A percentile compares a stretch with the other conserved stretches of the same genome.
phyloP scores from a whole-genome alignment of 1,140 invertebrate genomes.

The Parapsyche elsis region DNA sequence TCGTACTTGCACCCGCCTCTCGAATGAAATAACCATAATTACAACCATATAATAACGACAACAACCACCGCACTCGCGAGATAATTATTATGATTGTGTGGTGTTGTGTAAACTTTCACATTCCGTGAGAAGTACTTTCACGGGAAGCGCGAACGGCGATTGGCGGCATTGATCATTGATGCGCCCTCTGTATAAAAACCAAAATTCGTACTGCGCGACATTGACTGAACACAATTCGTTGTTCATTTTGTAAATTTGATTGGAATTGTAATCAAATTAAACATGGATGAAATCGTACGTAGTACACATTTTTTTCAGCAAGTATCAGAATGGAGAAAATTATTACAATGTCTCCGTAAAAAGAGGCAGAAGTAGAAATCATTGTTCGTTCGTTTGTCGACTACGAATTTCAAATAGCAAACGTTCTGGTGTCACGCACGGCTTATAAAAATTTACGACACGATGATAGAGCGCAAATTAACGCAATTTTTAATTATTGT shows the following conservation, averaged over 20 bases:
- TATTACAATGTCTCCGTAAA: too few species aligned
- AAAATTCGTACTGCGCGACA: too few species aligned
- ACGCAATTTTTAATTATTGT: slow-evolving; percentile 15
- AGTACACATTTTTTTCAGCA: too few species aligned
- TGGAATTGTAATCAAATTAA: too few species aligned
- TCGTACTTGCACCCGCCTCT: neutral
- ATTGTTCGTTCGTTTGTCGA: neutral
- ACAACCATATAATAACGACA: slow-evolving; percentile 1
- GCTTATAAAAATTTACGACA: slow-evolving; percentile 12
- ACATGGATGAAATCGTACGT: too few species aligned
- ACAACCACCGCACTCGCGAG: neutral
- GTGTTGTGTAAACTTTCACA: slow-evolving; percentile 54
- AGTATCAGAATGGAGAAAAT: too few species aligned
- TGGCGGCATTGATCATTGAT: neutral
- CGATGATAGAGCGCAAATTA: slow-evolving; percentile 5
- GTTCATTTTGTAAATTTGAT: too few species aligned
- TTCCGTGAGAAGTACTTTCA: slow-evolving; percentile 56
- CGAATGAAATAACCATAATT: slow-evolving; percentile 20
- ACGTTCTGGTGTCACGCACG: neutral
- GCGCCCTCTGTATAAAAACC: neutral
- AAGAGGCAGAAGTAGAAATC: neutral
- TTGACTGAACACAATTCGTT: too few species aligned
- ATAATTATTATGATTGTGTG: slow-evolving; percentile 33
- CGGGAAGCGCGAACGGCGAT: slow-evolving; percentile 34
- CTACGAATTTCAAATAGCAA: neutral